Percentiles rank a stretch among this genome's conserved stretches.
phyloP scores from a whole-genome alignment of 2,113 vertebrate genomes.

The Rhinolophus sinicus region DNA sequence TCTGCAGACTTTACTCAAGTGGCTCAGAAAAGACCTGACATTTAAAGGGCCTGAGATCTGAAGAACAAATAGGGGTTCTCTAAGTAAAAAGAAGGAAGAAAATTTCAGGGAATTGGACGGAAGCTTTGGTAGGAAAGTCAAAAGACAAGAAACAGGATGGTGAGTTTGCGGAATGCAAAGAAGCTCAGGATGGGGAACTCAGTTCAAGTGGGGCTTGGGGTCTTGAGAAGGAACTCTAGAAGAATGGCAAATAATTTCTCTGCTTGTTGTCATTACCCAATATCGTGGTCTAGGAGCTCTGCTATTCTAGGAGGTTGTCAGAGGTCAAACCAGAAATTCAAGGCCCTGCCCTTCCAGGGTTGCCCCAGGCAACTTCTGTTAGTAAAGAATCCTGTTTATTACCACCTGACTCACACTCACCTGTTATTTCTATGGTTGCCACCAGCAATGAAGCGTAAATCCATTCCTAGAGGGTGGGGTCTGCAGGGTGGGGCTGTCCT shows the following conservation, averaged over 20 bases:
- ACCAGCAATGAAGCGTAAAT: not conserved
- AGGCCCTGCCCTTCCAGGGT: not conserved
- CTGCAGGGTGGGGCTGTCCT: not conserved
- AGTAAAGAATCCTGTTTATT: slow-evolving; percentile 51
- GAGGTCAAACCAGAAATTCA: not conserved
- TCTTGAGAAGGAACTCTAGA: not conserved
- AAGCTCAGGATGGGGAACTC: not conserved
- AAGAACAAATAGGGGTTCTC: not conserved
- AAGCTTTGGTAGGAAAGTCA: not conserved
- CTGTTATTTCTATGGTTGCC: slow-evolving; percentile 53
- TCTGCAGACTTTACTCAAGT: not conserved
- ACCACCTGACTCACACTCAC: slow-evolving; percentile 50
- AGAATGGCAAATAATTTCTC: not conserved
- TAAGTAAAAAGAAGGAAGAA: not conserved
- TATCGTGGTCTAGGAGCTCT: not conserved
- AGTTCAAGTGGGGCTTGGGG: not conserved
- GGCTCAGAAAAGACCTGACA: not conserved
- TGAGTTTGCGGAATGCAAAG: not conserved
- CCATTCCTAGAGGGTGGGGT: slow-evolving; percentile 17
- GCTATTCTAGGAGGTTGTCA: not conserved
- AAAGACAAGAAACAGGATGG: not conserved
- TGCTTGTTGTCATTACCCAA: not conserved
- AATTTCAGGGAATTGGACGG: not conserved
- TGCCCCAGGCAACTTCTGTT: slow-evolving; percentile 21
- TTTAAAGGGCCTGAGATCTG: not conserved